Evolutionary conservation across 2,888 invertebrate genomes (phyloP), one percentile per base, ranked within the genome.

Genomic region (Eledona agricola): DNA sequence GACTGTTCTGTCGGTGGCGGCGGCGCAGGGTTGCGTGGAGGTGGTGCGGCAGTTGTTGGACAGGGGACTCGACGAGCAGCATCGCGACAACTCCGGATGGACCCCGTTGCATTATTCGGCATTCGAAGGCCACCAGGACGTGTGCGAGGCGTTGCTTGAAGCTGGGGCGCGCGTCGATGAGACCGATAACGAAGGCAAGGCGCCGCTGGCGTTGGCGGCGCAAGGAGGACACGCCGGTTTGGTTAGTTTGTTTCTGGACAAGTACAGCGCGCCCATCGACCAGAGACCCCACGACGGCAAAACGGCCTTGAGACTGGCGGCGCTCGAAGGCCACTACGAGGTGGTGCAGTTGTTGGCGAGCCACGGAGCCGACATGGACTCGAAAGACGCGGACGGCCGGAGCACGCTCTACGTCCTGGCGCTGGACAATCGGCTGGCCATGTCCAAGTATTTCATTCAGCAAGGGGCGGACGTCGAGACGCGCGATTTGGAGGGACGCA

Each of bases 71-170:
- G 92, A 92, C 66, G 92, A 92, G 65, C 90, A 90, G 54, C 92
- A 92, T 70, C 80, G 91, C 10, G 97, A 97, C 72, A 95, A 96
- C 77, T 91, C 93, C 0, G 96, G 97, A 0, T 97, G 96, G 97
- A 96, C 97, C 0, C 96, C 98, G 0, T 75, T 98, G 42, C 96
- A 97, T 73, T 96, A 97, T 72, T 90, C 96, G 0, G 93, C 96
- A 6, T 96, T 96, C 73, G 95, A 97, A 80, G 90, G 94, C 5
- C 94, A 95, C 72, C 78, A 84, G 38, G 90, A 90, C 70, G 92
- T 93, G 0, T 88, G 89, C 66, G 88, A 89, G 64, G 87, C 88
- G 0, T 76, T 93, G 1, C 76, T 95, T 0, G 93, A 94, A 69
- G 91, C 92, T 0, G 95, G 94, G 1, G 93, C 93, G 0, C 86